Evolutionary conservation across 2,113 vertebrate genomes (phyloP), one percentile per base, ranked within the genome.

Genomic region (Rhizomys pruinosus): DNA sequence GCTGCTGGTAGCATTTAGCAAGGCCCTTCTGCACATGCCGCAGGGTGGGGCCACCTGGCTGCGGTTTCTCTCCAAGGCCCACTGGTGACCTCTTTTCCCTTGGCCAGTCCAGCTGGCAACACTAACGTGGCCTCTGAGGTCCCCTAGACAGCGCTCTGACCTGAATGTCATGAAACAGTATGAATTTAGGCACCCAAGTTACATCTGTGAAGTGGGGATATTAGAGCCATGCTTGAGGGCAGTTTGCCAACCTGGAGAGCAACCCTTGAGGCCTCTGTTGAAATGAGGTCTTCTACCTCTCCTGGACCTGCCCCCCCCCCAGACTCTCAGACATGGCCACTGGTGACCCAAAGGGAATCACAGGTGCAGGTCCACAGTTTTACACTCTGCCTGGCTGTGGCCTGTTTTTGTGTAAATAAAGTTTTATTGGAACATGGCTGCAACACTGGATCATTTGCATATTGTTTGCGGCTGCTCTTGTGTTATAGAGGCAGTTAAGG

Each of bases 401-500:
- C 29, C 69, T 66, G 27, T 15, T 25, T 76, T 39, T 77, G n/a
- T 52, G 17, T 61, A 85, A 86, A 91, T 89, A 69, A 95, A 42
- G 32, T 52, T 87, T 91, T 63, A 64, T 32, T n/a, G 57, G 66
- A 20, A 63, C 22, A 4, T 47, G 16, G n/a, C 23, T 0, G 23
- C 27, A 32, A 0, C 2, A 1, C 13, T 64, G 3, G 0, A 7
- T 59, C 37, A 37, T 42, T 82, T 47, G n/a, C 10, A 15, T 71
- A 15, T 10, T 3, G 22, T 57, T 42, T 39, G 59, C 32, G 84
- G 17, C 8, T 59, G 16, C 27, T 57, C 25, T 29, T 55, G 19
- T 10, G 2, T 42, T 27, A 7, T 20, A 22, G 0, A 1, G 32
- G 29, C 29, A 3, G 29, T 19, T 81, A 44, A 23, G 23, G 16